phyloP scores from a whole-genome alignment of 2,113 vertebrate species.

The western clawed frog (Xenopus tropicalis) region UCB_Xtro_10.0 CM004449.2:68790001-68790500 shows the following conservation, averaged over 20 bases:
- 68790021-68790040: neutral
- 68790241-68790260: neutral
- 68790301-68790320: too few relatives aligned
- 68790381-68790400: too few relatives aligned
- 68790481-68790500: too few relatives aligned
- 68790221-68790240: too few relatives aligned
- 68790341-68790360: too few relatives aligned
- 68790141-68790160: neutral
- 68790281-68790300: neutral
- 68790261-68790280: neutral
- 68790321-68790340: too few relatives aligned
- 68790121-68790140: neutral
- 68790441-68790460: too few relatives aligned
- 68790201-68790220: too few relatives aligned
- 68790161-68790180: conserved; percentile 8
- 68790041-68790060: neutral
- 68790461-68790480: too few relatives aligned
- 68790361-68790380: too few relatives aligned
- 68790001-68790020: neutral
- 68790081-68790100: conserved; percentile 6
- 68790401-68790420: too few relatives aligned
- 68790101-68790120: conserved; percentile 3
- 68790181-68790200: conserved; percentile 7
- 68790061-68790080: conserved; percentile 4
- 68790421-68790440: too few relatives aligned